These are phyloP conservation scores for Nasonovia ribisnigri DNA, from an alignment of 2,888 invertebrate genomes.

Conservation along the genomic window DNA sequence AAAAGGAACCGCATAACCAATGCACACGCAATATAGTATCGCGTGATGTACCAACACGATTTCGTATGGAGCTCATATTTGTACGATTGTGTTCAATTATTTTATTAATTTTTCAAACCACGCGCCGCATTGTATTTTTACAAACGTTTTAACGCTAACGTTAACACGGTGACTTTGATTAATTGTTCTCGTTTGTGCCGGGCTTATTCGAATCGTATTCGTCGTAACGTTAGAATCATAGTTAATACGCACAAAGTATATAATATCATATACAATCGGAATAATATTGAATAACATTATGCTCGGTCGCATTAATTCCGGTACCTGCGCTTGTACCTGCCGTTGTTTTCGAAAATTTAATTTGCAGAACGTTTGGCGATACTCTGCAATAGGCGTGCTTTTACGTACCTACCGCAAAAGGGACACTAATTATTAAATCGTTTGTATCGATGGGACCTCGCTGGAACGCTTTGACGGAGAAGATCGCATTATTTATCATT, in stretches of 20 bases:
- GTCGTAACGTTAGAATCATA: neutral
- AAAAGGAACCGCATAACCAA: neutral
- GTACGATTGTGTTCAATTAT: neutral
- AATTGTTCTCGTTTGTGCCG: neutral
- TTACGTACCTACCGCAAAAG: neutral
- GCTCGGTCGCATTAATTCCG: neutral
- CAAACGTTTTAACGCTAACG: neutral
- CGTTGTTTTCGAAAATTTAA: neutral
- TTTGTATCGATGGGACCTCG: neutral
- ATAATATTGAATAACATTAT: neutral
- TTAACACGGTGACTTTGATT: neutral
- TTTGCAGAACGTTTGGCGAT: neutral
- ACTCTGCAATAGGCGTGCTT: neutral
- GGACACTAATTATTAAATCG: neutral
- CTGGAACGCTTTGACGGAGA: neutral
- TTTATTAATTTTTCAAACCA: neutral
- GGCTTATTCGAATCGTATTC: neutral
- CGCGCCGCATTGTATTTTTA: neutral
- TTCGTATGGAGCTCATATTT: neutral
- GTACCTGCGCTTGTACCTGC: neutral
- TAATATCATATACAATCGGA: neutral
- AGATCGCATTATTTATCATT: neutral
- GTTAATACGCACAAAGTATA: too few species aligned
- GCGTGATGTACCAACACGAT: neutral
- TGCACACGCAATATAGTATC: neutral